These are phyloP conservation scores for Eulemur macaco DNA, from an alignment of 2,113 vertebrate genomes.

Conservation along the genomic window DNA sequence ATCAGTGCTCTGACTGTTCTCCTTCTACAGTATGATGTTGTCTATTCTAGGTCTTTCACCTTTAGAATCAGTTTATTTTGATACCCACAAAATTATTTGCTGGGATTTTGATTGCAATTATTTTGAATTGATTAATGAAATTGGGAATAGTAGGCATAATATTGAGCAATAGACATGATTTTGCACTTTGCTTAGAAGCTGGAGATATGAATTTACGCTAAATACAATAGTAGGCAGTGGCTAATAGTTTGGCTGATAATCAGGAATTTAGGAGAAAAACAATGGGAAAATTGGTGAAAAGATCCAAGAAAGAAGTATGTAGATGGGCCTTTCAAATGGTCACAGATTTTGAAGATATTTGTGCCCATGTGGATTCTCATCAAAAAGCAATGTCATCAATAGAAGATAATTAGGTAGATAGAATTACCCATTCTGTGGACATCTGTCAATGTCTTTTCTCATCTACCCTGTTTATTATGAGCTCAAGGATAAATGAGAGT, in stretches of 20 bases:
- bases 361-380: neutral
- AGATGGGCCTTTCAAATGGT: neutral
- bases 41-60: neutral
- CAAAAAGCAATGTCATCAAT: neutral
- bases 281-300: neutral
- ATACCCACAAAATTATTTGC: neutral
- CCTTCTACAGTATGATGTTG: neutral
- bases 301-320: neutral
- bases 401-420: neutral
- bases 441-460: neutral
- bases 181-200: neutral
- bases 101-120: neutral
- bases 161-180: neutral
- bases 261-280: neutral
- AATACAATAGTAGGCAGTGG: neutral
- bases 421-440: neutral
- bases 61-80: neutral
- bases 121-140: neutral
- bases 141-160: neutral
- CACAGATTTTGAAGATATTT: neutral
- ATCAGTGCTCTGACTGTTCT: neutral
- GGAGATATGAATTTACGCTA: neutral
- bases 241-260: neutral
- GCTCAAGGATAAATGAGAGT: neutral
- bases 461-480: neutral